These are phyloP conservation scores for Celastrina argiolus DNA, from an alignment of 2,888 invertebrate genomes.

Conservation along the genomic window DNA sequence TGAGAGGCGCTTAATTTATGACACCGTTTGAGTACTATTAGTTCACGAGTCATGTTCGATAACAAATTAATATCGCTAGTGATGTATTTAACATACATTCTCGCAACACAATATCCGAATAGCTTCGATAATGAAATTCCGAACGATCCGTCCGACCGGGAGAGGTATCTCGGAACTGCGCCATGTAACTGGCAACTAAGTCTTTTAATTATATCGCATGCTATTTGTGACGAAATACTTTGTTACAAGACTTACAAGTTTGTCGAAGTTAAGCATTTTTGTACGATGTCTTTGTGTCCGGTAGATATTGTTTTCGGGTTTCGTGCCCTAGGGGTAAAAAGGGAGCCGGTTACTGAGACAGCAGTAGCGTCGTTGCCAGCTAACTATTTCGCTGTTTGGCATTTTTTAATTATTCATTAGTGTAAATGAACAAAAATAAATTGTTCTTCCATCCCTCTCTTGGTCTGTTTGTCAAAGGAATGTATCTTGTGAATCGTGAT, in stretches of 20 bases:
- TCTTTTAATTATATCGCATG: constrained; percentile 23
- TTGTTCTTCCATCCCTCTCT: too few species aligned
- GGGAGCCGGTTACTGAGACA: too few species aligned
- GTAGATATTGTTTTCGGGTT: background rate
- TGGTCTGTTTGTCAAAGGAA: too few species aligned
- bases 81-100: constrained; percentile 12
- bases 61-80: background rate
- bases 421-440: too few species aligned
- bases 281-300: background rate
- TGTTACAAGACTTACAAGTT: background rate
- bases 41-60: too few species aligned
- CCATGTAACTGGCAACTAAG: constrained; percentile 40
- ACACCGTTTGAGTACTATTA: too few species aligned
- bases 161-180: constrained; percentile 53
- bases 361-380: too few species aligned
- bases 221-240: constrained; percentile 23
- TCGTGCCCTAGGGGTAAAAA: too few species aligned
- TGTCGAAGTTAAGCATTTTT: background rate
- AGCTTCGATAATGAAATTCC: constrained; percentile 69
- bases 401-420: too few species aligned
- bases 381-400: too few species aligned
- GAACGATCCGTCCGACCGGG: constrained; percentile 43
- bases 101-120: constrained; percentile 37
- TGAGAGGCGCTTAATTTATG: too few species aligned
- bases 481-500: too few species aligned